These are phyloP conservation scores for Melolontha melolontha DNA, from an alignment of 2,888 invertebrate species.

Conservation along the genomic window DNA sequence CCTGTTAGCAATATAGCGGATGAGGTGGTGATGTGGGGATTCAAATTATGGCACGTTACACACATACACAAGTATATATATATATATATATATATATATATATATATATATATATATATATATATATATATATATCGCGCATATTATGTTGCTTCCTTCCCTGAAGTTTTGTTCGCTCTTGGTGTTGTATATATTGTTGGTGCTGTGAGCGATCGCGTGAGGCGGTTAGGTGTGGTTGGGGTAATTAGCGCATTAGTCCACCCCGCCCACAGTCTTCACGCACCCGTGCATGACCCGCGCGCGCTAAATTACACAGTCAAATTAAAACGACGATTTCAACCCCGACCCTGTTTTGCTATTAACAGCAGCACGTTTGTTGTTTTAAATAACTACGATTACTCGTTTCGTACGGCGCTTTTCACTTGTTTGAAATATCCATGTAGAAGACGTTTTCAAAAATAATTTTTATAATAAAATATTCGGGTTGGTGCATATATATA, in stretches of 20 bases:
- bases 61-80: not conserved
- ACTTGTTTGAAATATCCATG: conserved; percentile 10
- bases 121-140: conserved; percentile 7
- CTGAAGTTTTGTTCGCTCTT: conserved; percentile 22
- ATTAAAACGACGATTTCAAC: conserved; percentile 40
- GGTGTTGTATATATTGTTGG: conserved; percentile 15
- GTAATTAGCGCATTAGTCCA: conserved; percentile 57
- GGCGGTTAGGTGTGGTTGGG: conserved; percentile 54
- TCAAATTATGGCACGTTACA: conserved; percentile 13
- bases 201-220: conserved; percentile 47
- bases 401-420: conserved; percentile 7
- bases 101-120: too few species aligned
- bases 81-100: not conserved
- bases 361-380: conserved; percentile 35
- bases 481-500: not conserved
- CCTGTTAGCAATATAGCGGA: conserved; percentile 36
- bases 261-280: conserved; percentile 55
- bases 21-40: conserved; percentile 40
- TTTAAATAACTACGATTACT: conserved; percentile 37
- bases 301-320: conserved; percentile 41
- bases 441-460: not conserved
- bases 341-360: conserved; percentile 32
- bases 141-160: conserved; percentile 16
- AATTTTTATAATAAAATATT: not conserved
- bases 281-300: conserved; percentile 49